phyloP scores from a whole-genome alignment of 2,888 invertebrate genomes.

The Epirrita christyi region DNA sequence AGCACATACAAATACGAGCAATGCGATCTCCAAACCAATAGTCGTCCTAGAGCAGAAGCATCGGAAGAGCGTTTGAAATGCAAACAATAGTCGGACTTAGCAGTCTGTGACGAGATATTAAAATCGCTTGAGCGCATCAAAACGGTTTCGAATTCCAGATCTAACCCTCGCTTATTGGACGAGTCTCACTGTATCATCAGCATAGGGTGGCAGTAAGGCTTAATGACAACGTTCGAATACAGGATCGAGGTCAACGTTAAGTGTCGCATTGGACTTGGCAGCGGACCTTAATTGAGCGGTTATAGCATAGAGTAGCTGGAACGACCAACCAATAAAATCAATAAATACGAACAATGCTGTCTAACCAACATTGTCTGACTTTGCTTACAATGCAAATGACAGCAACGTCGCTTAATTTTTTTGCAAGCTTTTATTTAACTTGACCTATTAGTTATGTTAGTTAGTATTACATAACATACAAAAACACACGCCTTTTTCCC shows the following conservation, averaged over 20 bases:
- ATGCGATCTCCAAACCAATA: slow-evolving; percentile 63
- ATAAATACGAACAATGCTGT: slow-evolving; percentile 34
- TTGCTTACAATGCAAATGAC: background rate
- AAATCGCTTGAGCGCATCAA: slow-evolving; percentile 45
- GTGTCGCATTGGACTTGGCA: slow-evolving; percentile 73
- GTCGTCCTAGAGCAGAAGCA: slow-evolving; percentile 43
- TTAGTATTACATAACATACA: too few species aligned
- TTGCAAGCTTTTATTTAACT: too few species aligned
- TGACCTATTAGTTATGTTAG: too few species aligned
- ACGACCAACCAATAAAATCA: slow-evolving; percentile 40
- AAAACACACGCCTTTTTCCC: too few species aligned
- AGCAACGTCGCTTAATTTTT: background rate
- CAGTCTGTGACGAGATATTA: slow-evolving; percentile 42
- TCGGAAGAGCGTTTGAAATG: slow-evolving; percentile 40
- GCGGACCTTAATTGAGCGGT: slow-evolving; percentile 68
- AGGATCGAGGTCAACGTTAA: slow-evolving; percentile 75
- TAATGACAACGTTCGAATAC: slow-evolving; percentile 76
- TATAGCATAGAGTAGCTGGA: slow-evolving; percentile 50
- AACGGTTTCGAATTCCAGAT: slow-evolving; percentile 51
- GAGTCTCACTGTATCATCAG: slow-evolving; percentile 62
- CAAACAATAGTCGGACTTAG: slow-evolving; percentile 55
- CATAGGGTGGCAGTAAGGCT: slow-evolving; percentile 65
- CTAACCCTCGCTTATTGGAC: slow-evolving; percentile 70
- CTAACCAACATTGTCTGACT: slow-evolving; percentile 3
- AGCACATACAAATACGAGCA: slow-evolving; percentile 70